Percentiles rank a stretch among this genome's conserved stretches.
phyloP scores from a whole-genome alignment of 1,140 invertebrate genomes.

The Drosophila pruinosa region DNA sequence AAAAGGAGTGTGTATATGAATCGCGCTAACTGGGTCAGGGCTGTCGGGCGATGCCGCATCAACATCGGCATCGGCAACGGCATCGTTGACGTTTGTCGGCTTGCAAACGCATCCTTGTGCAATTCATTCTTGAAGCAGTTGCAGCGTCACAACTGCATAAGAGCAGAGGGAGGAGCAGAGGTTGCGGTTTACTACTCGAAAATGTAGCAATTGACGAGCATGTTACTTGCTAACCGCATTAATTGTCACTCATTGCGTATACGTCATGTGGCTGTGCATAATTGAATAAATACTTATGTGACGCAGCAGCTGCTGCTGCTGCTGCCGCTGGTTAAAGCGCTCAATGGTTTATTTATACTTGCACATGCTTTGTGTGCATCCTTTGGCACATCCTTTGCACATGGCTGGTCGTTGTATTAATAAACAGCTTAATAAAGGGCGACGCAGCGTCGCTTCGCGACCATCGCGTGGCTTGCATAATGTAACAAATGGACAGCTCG shows the following conservation, averaged over 20 bases:
- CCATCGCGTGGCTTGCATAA: slow-evolving; percentile 39
- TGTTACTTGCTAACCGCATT: background rate
- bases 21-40: slow-evolving; percentile 71
- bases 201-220: slow-evolving; percentile 1
- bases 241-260: slow-evolving; percentile 18
- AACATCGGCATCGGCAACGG: too few species aligned
- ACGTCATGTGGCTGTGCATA: slow-evolving; percentile 20
- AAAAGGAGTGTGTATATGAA: background rate
- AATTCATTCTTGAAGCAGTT: slow-evolving; percentile 17
- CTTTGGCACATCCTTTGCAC: slow-evolving; percentile 2
- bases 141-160: slow-evolving; percentile 1
- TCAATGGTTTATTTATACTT: slow-evolving; percentile 16
- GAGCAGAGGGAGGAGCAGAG: background rate
- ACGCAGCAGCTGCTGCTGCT: too few species aligned
- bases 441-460: slow-evolving; percentile 6
- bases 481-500: background rate
- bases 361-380: slow-evolving; percentile 16
- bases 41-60: slow-evolving; percentile 55
- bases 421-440: slow-evolving; percentile 11
- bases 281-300: slow-evolving; percentile 16
- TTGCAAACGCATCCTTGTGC: slow-evolving; percentile 21
- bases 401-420: slow-evolving; percentile 15
- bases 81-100: slow-evolving; percentile 28
- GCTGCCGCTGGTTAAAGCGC: too few species aligned
- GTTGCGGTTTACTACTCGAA: background rate